phyloP scores from a whole-genome alignment of 2,113 vertebrate genomes.

The Nycticryphes semicollaris region DNA sequence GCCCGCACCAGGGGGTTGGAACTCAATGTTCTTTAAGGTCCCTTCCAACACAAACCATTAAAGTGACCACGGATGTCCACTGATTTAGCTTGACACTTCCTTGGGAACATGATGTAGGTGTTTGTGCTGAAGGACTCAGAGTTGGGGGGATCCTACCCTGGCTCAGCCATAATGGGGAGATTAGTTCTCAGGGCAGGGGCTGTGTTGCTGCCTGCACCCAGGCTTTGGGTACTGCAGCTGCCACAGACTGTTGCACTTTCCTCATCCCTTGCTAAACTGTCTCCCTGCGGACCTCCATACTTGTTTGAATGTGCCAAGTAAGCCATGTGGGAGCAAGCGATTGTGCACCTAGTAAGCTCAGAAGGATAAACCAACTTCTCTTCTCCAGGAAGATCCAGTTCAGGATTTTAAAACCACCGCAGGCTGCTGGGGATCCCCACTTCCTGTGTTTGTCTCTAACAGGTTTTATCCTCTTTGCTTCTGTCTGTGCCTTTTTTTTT shows the following conservation, averaged over 20 bases:
- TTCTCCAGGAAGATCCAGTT: not conserved
- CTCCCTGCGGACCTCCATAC: not conserved
- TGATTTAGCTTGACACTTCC: not conserved
- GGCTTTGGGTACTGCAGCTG: rapidly evolving
- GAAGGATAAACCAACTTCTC: not conserved
- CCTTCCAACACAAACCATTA: not conserved
- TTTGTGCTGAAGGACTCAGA: rapidly evolving
- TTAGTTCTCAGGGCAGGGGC: not conserved
- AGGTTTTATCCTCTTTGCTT: not conserved
- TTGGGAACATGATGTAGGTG: rapidly evolving
- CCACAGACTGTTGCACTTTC: not conserved
- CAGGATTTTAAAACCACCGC: not conserved
- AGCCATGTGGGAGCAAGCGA: not conserved
- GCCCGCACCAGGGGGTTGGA: not conserved
- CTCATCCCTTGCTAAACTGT: not conserved
- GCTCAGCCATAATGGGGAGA: not conserved
- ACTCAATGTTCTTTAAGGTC: not conserved
- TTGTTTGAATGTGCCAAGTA: rapidly evolving
- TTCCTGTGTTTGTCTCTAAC: not conserved
- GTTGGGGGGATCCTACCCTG: not conserved
- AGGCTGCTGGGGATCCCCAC: not conserved
- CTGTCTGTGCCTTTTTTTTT: not conserved
- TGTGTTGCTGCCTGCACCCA: not conserved
- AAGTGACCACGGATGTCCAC: not conserved
- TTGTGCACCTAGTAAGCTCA: not conserved